Evolutionary conservation across 2,113 vertebrate genomes (phyloP).

Genomic region (Theristicus caerulescens): DNA sequence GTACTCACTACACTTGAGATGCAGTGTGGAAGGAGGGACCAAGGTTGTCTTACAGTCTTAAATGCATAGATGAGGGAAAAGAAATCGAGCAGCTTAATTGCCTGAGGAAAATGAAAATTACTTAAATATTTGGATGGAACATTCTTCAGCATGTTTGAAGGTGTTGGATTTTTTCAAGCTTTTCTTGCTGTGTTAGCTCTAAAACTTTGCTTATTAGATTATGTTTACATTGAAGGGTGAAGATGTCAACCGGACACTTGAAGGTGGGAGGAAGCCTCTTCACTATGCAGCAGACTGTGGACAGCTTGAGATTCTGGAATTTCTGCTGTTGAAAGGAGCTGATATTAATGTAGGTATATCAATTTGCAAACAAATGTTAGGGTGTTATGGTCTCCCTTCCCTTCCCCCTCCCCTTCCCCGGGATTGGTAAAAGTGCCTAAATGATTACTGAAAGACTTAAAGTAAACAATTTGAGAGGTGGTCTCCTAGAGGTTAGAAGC

Average conservation of each 20-base stretch:
- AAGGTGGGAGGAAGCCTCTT: slow-evolving; percentile 90
- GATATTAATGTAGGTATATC: slow-evolving; percentile 88
- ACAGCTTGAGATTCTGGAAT: slow-evolving; percentile 87
- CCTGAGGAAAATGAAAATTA: too few species aligned
- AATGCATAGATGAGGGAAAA: background rate
- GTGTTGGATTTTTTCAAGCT: background rate
- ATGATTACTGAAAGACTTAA: background rate
- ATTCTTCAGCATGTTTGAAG: background rate
- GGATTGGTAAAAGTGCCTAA: background rate
- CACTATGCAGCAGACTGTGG: slow-evolving; percentile 94
- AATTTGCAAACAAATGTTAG: background rate
- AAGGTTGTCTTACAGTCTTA: background rate
- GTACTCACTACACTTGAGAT: background rate
- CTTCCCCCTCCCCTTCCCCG: too few species aligned
- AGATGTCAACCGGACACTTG: slow-evolving; percentile 90
- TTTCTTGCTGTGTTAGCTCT: background rate
- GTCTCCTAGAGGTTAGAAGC: background rate
- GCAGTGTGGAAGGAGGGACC: background rate
- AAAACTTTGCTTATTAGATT: background rate
- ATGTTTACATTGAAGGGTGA: slow-evolving; percentile 76
- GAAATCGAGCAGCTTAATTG: background rate
- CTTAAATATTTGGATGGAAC: background rate
- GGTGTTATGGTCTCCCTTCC: background rate
- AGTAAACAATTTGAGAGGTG: background rate
- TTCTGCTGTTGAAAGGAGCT: slow-evolving; percentile 91